Evolutionary conservation across 1,140 invertebrate species (phyloP).

Genomic region (Charaxes varanes): DNA sequence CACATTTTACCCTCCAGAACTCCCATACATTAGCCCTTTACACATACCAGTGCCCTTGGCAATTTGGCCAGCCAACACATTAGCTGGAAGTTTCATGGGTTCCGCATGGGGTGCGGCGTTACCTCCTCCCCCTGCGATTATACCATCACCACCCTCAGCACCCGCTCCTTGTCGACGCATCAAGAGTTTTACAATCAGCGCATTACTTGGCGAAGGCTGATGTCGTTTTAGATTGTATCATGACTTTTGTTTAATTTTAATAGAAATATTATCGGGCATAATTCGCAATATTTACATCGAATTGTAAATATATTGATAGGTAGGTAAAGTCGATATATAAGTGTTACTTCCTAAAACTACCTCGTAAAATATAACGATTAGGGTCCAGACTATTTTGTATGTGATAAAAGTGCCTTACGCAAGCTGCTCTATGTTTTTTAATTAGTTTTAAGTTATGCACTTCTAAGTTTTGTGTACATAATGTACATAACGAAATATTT

Average conservation of each 20-base stretch:
- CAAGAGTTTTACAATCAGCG: slow-evolving; percentile 67
- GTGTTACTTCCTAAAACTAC: slow-evolving; percentile 20
- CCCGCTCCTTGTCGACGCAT: slow-evolving; percentile 49
- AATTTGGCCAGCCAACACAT: slow-evolving; percentile 40
- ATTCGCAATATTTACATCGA: slow-evolving; percentile 28
- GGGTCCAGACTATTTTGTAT: slow-evolving; percentile 16
- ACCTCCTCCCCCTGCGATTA: slow-evolving; percentile 32
- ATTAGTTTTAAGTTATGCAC: slow-evolving; percentile 12
- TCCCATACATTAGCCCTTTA: slow-evolving; percentile 42
- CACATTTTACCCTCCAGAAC: slow-evolving; percentile 41
- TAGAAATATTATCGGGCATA: slow-evolving; percentile 11
- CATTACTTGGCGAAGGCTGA: slow-evolving; percentile 63
- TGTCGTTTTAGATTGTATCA: not conserved
- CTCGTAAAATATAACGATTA: slow-evolving; percentile 14
- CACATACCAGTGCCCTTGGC: slow-evolving; percentile 56
- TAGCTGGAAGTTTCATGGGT: slow-evolving; percentile 26
- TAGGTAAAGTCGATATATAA: slow-evolving; percentile 12
- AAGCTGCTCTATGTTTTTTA: slow-evolving; percentile 3
- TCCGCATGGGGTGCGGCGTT: slow-evolving; percentile 38
- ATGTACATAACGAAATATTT: slow-evolving; percentile 17
- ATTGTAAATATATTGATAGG: slow-evolving; percentile 15
- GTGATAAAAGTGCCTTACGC: slow-evolving; percentile 24
- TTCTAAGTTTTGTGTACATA: slow-evolving; percentile 15
- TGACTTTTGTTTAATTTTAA: slow-evolving; percentile 1
- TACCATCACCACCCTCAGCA: slow-evolving; percentile 32